Conservation (phyloP, 2,797 vertebrate species). For the Chromobotia macracanthus region DNA sequence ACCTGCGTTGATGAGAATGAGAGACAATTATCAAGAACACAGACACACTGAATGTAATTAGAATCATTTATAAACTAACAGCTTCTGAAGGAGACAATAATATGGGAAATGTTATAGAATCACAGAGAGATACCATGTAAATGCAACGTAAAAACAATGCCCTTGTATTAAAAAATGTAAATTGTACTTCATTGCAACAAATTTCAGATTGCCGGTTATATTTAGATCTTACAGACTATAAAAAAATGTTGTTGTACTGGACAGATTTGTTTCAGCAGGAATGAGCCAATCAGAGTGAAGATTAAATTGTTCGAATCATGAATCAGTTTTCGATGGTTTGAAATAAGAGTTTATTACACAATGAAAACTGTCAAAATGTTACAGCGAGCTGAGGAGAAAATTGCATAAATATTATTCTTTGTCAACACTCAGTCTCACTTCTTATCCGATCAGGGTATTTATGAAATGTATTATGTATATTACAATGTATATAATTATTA, state of each 20-base stretch:
- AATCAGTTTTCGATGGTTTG: slow-evolving; percentile 2
- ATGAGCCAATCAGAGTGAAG: not conserved
- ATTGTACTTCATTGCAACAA: not conserved
- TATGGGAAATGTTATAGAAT: slow-evolving; percentile 7
- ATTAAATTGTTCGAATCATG: not conserved
- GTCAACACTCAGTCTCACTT: not conserved
- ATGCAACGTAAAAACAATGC: too few species aligned
- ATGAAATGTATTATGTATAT: not conserved
- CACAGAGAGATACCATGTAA: too few species aligned
- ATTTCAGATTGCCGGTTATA: not conserved
- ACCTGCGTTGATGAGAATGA: slow-evolving; percentile 34
- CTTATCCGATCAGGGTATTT: not conserved
- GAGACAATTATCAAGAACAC: slow-evolving; percentile 26
- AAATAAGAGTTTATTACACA: not conserved
- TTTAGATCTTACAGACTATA: not conserved
- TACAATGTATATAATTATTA: too few species aligned
- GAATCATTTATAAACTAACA: slow-evolving; percentile 9
- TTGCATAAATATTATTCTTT: not conserved
- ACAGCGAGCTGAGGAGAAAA: not conserved
- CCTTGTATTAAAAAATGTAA: not conserved
- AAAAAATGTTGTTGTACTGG: not conserved
- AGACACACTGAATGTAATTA: slow-evolving; percentile 18
- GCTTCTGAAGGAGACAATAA: not conserved
- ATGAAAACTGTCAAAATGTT: too few species aligned
- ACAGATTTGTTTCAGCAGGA: slow-evolving; percentile 1